A percentile compares a stretch with the other conserved stretches of the same genome.
Conservation (phyloP, 2,888 invertebrate species). For the Podotricha telesiphe region DNA sequence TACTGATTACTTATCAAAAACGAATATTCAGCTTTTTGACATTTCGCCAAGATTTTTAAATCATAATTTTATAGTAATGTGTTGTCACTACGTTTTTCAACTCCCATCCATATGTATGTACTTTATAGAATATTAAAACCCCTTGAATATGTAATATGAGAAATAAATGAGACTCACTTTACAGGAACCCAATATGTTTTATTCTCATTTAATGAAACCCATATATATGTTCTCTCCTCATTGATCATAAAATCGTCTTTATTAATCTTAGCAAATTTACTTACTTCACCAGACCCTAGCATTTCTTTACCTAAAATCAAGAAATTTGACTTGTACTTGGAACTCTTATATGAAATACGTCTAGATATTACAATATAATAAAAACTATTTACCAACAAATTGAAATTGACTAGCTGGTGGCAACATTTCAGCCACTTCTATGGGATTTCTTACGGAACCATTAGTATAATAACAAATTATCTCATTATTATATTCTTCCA, state of each 20-base stretch:
- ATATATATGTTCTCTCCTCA: constrained; percentile 51
- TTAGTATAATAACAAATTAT: constrained; percentile 43
- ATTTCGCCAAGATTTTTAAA: no score
- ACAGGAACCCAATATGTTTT: constrained; percentile 56
- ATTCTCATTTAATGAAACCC: constrained; percentile 53
- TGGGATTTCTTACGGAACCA: constrained; percentile 30
- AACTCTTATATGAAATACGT: no score
- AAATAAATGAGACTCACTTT: constrained; percentile 52
- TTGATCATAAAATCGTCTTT: constrained; percentile 29
- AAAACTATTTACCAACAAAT: constrained; percentile 48
- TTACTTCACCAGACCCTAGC: constrained; percentile 51
- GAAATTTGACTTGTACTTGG: not conserved
- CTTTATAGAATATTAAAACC: no score
- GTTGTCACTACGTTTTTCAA: no score
- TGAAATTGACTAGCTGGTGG: constrained; percentile 47
- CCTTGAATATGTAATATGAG: not conserved
- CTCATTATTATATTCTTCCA: constrained; percentile 43
- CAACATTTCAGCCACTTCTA: constrained; percentile 43
- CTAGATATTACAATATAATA: no score
- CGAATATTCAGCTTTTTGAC: no score
- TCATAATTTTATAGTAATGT: no score
- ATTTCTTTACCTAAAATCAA: constrained; percentile 54
- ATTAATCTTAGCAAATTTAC: constrained; percentile 51
- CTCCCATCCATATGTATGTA: no score
- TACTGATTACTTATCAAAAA: no score